phyloP scores from a whole-genome alignment of 2,797 vertebrate species.

The Thaleichthys pacificus region DNA sequence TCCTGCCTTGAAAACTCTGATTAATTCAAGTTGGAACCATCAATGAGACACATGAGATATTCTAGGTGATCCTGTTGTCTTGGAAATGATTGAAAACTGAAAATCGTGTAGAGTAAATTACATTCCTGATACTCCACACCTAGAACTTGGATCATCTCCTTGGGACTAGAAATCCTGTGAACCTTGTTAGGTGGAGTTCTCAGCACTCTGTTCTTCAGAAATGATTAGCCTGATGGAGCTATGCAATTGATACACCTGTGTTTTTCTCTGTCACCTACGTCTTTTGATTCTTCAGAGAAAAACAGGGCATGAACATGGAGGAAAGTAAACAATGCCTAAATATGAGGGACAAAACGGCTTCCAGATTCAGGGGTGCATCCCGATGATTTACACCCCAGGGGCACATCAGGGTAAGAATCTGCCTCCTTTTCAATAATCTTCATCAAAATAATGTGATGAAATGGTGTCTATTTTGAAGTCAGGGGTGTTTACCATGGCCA shows the following conservation, averaged over 20 bases:
- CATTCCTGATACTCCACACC: constrained; percentile 61
- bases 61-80: constrained; percentile 45
- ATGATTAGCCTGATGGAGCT: constrained; percentile 4
- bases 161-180: constrained; percentile 45
- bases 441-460: constrained; percentile 65
- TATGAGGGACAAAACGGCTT: background rate
- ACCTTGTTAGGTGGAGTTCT: constrained; percentile 50
- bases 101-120: constrained; percentile 53
- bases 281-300: constrained; percentile 67
- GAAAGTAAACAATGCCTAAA: constrained; percentile 30
- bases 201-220: constrained; percentile 50
- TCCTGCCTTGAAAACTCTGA: constrained; percentile 63
- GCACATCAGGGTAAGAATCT: constrained; percentile 66
- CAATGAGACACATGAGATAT: constrained; percentile 40
- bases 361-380: background rate
- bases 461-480: constrained; percentile 56
- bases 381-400: constrained; percentile 60
- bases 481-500: constrained; percentile 54
- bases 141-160: constrained; percentile 5
- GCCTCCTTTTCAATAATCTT: constrained; percentile 73
- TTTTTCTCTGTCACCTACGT: constrained; percentile 55
- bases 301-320: constrained; percentile 30
- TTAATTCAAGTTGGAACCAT: constrained; percentile 63
- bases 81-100: constrained; percentile 61
- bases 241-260: constrained; percentile 11